These are phyloP conservation scores for Potorous gilbertii DNA, from an alignment of 2,797 vertebrate genomes.

Conservation along the genomic window DNA sequence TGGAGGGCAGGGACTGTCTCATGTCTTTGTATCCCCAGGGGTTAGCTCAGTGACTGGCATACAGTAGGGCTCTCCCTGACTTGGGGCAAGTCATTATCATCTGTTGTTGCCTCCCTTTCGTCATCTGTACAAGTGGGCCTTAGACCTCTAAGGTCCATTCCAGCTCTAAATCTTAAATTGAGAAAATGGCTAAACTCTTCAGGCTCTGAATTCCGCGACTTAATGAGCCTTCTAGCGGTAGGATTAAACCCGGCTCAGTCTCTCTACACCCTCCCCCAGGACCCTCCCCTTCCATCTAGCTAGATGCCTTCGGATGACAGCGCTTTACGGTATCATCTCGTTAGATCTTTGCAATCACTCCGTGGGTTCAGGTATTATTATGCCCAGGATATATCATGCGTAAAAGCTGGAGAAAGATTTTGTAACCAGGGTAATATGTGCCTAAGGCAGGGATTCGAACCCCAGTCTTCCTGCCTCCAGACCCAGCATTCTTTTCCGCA, in stretches of 20 bases:
- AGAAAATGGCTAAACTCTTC: not conserved
- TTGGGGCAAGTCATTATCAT: no score
- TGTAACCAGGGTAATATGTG: not conserved
- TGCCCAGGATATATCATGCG: not conserved
- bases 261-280: not conserved
- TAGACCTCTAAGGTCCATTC: not conserved
- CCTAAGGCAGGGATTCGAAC: not conserved
- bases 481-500: not conserved
- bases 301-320: not conserved
- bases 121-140: not conserved
- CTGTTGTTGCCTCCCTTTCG: not conserved
- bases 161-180: not conserved
- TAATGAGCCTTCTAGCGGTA: not conserved
- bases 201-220: not conserved
- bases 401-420: not conserved
- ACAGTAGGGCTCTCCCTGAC: not conserved
- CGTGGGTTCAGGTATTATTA: not conserved
- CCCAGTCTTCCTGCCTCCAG: not conserved
- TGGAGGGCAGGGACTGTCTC: not conserved
- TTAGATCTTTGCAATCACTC: not conserved
- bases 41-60: not conserved
- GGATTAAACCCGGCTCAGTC: not conserved
- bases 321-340: not conserved
- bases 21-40: not conserved
- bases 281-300: not conserved